phyloP scores from a whole-genome alignment of 2,797 vertebrate species.

The Coregonus suidteri region DNA sequence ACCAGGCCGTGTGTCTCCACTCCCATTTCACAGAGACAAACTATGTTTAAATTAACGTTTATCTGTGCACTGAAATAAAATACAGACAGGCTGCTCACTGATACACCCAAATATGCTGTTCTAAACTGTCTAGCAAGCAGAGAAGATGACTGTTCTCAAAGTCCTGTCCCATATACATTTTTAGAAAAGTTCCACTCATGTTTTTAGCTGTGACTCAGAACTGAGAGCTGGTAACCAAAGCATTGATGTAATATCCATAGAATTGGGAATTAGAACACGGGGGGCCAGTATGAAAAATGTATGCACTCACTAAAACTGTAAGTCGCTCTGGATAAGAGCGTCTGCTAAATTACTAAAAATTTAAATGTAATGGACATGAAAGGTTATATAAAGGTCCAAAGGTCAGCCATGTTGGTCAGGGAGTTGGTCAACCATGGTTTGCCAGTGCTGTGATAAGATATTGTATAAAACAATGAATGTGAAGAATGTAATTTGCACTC shows the following conservation, averaged over 20 bases:
- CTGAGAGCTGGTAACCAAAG: slow-evolving; percentile 25
- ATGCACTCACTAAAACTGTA: too few species aligned
- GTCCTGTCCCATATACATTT: neutral
- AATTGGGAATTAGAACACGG: too few species aligned
- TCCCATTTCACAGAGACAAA: slow-evolving; percentile 45
- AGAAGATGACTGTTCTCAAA: neutral
- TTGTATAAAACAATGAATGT: too few species aligned
- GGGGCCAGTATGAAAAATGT: too few species aligned
- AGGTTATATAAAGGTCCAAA: too few species aligned
- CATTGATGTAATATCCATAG: slow-evolving; percentile 31
- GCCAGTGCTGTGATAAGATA: too few species aligned
- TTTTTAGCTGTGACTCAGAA: slow-evolving; percentile 45
- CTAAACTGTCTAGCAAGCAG: neutral
- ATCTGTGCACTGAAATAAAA: neutral
- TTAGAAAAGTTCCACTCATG: slow-evolving; percentile 37
- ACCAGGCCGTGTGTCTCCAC: slow-evolving; percentile 47
- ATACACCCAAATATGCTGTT: neutral
- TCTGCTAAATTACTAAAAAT: too few species aligned
- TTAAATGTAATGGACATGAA: too few species aligned
- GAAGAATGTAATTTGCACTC: too few species aligned
- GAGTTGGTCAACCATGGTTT: too few species aligned
- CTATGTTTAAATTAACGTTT: slow-evolving; percentile 28
- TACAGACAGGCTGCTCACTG: neutral
- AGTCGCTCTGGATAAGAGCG: too few species aligned
- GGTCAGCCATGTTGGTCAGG: too few species aligned